Percentiles rank a stretch among this genome's conserved stretches.
Conservation (phyloP, 2,888 invertebrate genomes). For the Serripes groenlandicus region DNA sequence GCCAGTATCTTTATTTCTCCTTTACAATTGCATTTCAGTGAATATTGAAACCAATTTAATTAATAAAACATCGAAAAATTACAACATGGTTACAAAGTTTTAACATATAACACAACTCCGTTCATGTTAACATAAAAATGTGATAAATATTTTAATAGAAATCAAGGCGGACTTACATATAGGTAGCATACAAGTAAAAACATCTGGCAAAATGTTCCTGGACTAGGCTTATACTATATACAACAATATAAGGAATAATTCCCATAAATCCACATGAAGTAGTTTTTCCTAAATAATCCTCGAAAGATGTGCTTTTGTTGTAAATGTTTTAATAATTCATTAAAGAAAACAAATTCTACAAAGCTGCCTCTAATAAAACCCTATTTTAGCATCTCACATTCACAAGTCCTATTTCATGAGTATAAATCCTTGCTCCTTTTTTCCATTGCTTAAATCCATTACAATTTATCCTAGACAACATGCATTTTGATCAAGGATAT, state of each 20-base stretch:
- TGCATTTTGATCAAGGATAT: no score
- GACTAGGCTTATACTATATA: conserved; percentile 36
- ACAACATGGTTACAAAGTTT: conserved; percentile 19
- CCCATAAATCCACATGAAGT: not conserved
- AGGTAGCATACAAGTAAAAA: conserved; percentile 15
- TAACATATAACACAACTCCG: conserved; percentile 40
- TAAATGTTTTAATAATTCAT: no score
- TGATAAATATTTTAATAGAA: conserved; percentile 33
- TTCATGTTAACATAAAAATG: not conserved
- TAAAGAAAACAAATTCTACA: conserved; percentile 6
- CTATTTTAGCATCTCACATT: no score
- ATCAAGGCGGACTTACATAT: conserved; percentile 23
- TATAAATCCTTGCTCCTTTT: no score
- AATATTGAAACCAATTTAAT: not conserved
- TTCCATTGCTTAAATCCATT: no score
- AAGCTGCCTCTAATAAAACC: conserved; percentile 19
- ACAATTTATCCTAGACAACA: no score
- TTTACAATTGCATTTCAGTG: not conserved
- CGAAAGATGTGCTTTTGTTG: no score
- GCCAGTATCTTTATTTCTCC: not conserved
- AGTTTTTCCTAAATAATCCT: not conserved
- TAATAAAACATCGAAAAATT: not conserved
- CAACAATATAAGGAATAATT: not conserved
- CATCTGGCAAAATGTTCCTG: conserved; percentile 17
- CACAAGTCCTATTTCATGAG: no score